Conservation (phyloP, 2,888 invertebrate species). For the Cryptophagus acutangulus region DNA sequence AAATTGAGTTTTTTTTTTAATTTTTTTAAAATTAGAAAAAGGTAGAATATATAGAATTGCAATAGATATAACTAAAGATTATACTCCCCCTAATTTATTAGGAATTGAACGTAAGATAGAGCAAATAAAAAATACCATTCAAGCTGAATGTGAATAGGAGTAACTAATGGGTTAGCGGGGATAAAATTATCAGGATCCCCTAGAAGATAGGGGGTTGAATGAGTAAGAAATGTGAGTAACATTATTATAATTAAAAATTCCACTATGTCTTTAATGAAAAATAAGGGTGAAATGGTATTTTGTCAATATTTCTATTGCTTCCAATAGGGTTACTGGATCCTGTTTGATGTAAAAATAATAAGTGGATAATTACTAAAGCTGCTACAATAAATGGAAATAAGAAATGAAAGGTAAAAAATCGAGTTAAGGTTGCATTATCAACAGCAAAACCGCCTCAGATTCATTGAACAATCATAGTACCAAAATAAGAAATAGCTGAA, state of each 20-base stretch:
- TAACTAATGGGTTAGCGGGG: constrained; percentile 63
- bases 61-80: constrained; percentile 62
- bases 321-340: constrained; percentile 67
- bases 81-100: constrained; percentile 72
- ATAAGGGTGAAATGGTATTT: constrained; percentile 66
- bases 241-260: constrained; percentile 57
- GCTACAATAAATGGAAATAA: constrained; percentile 64
- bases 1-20: constrained; percentile 55
- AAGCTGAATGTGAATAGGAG: constrained; percentile 73
- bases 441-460: constrained; percentile 74
- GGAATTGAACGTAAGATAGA: constrained; percentile 74
- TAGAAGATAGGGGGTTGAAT: constrained; percentile 57
- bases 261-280: constrained; percentile 60
- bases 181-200: constrained; percentile 72
- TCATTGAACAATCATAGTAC: constrained; percentile 60
- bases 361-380: constrained; percentile 58
- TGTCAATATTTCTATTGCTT: constrained; percentile 59
- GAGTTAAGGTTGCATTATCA: constrained; percentile 68
- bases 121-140: constrained; percentile 84
- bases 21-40: constrained; percentile 53
- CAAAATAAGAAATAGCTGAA: constrained; percentile 67
- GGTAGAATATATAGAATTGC: constrained; percentile 61
- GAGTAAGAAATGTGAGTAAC: constrained; percentile 51
- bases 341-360: constrained; percentile 62
- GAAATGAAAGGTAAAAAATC: constrained; percentile 73